Base-by-base conservation (phyloP, 1,140 invertebrate species). In the Drosophila punjabiensis region DNA sequence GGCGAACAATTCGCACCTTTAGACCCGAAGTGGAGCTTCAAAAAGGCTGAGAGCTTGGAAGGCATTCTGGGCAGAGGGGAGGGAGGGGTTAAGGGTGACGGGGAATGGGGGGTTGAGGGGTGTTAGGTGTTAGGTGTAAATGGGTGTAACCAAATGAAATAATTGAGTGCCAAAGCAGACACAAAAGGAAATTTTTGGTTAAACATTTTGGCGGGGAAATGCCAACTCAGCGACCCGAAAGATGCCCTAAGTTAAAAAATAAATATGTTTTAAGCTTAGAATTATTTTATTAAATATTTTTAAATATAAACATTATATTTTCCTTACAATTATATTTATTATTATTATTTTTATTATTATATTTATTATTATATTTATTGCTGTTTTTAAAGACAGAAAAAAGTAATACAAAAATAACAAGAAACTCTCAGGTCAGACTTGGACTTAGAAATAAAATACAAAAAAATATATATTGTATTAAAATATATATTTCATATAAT, bases 1-100 rank as follows among this genome's bases (percentile, higher is more conserved):
- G 76, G 73, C 79, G 66, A 81, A 79, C 86, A 84, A 90, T 89
- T 89, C 86, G 86, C 86, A 90, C 86, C 79, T 91, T 77, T 73
- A 73, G 69, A 69, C 70, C 62, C 48, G 32, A 68, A 11, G 62
- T 43, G 74, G 73, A 68, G 52, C 61, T 74, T 71, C 47, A 82
- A 64, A 82, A 84, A 68, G 74, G 66, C 63, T 65, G 65, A 50
- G 39, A 45, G 62, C 52, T n/a, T 59, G 32, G 47, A 70, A 18
- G 33, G 50, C 11, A 39, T 30, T 50, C 16, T 24, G 48, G 24
- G 0, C 4, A 3, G 7, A 20, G 10, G 7, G 10, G n/a, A 10
- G 8, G 9, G 41, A 3, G n/a, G 6, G 0, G 5, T 39, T 32
- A 11, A 11, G 14, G 20, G 20, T 7, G 13, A 16, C 4, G 20